Percentiles rank a stretch among this genome's conserved stretches.
Evolutionary conservation across 2,113 vertebrate species (phyloP).

Genomic region (Actenoides lindsayi): DNA sequence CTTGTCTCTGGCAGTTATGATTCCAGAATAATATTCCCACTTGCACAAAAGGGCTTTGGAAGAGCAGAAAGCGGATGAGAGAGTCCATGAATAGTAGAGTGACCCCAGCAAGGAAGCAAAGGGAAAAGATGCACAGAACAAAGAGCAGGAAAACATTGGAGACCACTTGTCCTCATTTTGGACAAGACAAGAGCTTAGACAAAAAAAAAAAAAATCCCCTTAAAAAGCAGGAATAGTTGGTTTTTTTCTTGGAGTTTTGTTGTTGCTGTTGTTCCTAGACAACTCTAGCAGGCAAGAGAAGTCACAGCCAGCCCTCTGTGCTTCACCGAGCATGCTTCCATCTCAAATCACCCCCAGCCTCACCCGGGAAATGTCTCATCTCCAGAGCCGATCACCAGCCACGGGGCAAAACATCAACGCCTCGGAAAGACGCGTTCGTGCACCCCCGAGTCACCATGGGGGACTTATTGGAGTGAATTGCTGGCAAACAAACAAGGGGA

Average conservation of each 20-base stretch:
- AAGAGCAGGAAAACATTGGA: neutral
- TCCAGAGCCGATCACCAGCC: constrained; percentile 29
- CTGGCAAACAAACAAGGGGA: neutral
- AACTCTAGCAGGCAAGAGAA: neutral
- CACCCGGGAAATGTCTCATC: neutral
- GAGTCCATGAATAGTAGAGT: neutral
- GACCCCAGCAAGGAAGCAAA: neutral
- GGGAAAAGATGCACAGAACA: neutral
- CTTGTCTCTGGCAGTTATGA: fast-evolving
- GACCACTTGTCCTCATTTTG: neutral
- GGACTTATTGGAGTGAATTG: constrained; percentile 10
- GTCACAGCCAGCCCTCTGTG: neutral
- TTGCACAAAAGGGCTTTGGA: neutral
- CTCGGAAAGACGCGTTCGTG: neutral
- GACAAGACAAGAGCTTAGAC: neutral
- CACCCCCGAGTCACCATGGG: neutral
- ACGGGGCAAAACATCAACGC: neutral
- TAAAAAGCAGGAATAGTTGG: neutral
- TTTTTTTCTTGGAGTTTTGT: neutral
- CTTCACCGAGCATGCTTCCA: fast-evolving
- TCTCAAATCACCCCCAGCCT: neutral
- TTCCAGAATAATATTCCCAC: neutral
- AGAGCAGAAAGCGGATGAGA: neutral
- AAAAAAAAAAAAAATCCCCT: neutral
- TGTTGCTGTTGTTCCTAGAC: neutral